phyloP scores from a whole-genome alignment of 2,113 vertebrate species.

The Platanista minor region DNA sequence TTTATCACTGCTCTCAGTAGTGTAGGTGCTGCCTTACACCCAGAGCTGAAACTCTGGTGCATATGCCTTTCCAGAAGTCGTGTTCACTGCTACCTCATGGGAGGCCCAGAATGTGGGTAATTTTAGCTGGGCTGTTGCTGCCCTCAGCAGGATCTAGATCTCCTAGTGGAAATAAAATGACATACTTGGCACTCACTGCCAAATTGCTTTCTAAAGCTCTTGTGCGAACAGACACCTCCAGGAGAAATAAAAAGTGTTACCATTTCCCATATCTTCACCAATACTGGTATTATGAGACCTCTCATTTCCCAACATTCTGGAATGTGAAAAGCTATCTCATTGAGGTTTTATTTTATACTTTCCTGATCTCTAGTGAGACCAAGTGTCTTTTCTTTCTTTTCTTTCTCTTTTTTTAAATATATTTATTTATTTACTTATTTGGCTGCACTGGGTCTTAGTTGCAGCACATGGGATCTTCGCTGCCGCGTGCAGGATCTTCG shows the following conservation, averaged over 20 bases:
- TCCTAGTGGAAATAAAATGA: background rate
- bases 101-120: background rate
- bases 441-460: no score
- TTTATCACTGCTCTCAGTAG: background rate
- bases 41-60: background rate
- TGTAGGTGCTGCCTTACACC: background rate
- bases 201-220: background rate
- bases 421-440: no score
- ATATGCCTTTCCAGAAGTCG: background rate
- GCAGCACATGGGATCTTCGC: no score
- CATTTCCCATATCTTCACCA: background rate
- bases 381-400: background rate
- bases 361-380: background rate
- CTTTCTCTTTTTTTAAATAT: no score
- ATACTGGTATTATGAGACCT: background rate
- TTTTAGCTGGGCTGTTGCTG: background rate
- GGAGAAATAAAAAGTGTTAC: background rate
- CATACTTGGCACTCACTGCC: background rate
- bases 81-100: no score
- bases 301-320: background rate
- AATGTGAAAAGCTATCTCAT: background rate
- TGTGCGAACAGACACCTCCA: background rate
- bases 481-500: accelerated
- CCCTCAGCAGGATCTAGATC: background rate
- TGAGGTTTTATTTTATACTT: background rate